Conservation (phyloP, 2,797 vertebrate genomes). For the Lepus townsendii region DNA sequence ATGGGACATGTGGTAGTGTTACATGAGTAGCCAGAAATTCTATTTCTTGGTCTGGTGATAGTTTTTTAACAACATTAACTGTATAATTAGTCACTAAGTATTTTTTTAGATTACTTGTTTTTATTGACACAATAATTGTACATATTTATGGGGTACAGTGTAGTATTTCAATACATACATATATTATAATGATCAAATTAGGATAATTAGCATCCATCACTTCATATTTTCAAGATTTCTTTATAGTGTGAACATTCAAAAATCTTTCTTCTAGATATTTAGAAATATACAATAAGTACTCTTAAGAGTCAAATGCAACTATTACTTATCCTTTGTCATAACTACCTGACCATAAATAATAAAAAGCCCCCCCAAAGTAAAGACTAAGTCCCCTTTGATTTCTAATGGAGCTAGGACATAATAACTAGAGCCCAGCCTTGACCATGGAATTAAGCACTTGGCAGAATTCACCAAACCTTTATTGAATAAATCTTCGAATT, state of each 20-base stretch:
- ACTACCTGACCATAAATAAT: slow-evolving; percentile 4
- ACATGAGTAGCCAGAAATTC: neutral
- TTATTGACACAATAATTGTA: neutral
- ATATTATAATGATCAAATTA: too few relatives aligned
- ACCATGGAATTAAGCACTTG: neutral
- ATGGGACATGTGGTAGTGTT: neutral
- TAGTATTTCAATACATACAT: too few relatives aligned
- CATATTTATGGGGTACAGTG: neutral
- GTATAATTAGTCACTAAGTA: slow-evolving; percentile 21
- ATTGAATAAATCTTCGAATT: neutral
- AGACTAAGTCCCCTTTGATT: neutral
- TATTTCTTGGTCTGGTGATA: slow-evolving; percentile 18
- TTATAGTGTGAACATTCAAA: too few relatives aligned
- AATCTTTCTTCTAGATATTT: too few relatives aligned
- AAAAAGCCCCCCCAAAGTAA: neutral
- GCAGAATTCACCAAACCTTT: neutral
- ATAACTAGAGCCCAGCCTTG: neutral
- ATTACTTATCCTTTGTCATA: slow-evolving; percentile 1
- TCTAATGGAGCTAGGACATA: slow-evolving; percentile 22
- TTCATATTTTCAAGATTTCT: too few relatives aligned
- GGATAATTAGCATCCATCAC: too few relatives aligned
- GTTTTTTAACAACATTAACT: neutral
- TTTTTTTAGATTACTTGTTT: too few relatives aligned
- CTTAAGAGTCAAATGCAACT: neutral
- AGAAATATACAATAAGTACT: too few relatives aligned